These are phyloP conservation scores for Rhyacophila brunnea DNA, from an alignment of 1,140 invertebrate genomes.

Conservation along the genomic window DNA sequence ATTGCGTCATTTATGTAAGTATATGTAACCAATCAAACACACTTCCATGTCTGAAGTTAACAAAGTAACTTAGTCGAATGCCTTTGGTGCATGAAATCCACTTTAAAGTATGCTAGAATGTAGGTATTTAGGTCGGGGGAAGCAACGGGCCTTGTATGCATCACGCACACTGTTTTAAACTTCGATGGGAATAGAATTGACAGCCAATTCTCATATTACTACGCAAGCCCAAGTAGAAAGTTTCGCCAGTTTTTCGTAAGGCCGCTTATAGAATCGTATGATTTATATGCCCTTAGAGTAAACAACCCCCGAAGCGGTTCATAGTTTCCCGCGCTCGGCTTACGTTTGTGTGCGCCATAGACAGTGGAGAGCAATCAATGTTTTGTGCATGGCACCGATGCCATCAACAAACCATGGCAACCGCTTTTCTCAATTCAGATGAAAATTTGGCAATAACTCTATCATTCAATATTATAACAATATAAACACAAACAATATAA, in stretches of 20 bases:
- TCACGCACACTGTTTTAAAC: constrained; percentile 9
- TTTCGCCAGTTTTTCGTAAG: neutral
- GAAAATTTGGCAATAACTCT: too few species aligned
- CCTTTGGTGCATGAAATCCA: too few species aligned
- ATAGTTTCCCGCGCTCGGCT: constrained; percentile 28
- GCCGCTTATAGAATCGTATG: neutral
- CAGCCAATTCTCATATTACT: neutral
- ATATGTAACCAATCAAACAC: too few species aligned
- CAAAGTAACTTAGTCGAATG: too few species aligned
- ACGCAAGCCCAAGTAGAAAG: neutral
- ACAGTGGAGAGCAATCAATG: constrained; percentile 29
- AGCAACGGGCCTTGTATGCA: constrained; percentile 1
- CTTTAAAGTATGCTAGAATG: too few species aligned
- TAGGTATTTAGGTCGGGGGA: constrained; percentile 18
- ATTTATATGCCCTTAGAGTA: neutral
- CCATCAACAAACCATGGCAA: constrained; percentile 24
- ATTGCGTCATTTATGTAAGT: too few species aligned
- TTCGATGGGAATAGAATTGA: neutral
- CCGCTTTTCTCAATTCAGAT: constrained; percentile 7
- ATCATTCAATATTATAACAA: too few species aligned
- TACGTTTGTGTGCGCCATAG: neutral
- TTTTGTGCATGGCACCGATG: constrained; percentile 33
- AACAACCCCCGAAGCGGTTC: constrained; percentile 4
- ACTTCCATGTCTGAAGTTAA: too few species aligned
- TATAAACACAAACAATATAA: too few species aligned